Evolutionary conservation across 2,888 invertebrate species (phyloP).

Genomic region (Aleiodes testaceus): DNA sequence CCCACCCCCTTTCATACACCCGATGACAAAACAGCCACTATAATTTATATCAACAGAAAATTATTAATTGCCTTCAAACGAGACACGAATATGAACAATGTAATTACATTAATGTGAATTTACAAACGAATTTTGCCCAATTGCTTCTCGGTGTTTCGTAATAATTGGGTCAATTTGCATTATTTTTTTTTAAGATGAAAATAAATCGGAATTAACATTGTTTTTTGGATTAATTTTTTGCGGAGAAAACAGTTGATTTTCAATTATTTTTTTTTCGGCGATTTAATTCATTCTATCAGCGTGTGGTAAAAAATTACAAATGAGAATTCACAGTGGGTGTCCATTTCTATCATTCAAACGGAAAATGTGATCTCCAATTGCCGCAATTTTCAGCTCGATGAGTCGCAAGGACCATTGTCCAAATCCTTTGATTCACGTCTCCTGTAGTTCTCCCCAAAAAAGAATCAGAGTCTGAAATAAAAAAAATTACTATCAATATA

Average conservation of each 20-base stretch:
- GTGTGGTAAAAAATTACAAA: constrained; percentile 53
- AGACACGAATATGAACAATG: no score
- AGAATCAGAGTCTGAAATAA: not conserved
- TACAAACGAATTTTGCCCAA: no score
- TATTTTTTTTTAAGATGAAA: no score
- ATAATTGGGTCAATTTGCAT: no score
- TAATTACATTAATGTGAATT: no score
- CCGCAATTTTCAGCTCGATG: constrained; percentile 56
- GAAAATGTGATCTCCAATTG: constrained; percentile 60
- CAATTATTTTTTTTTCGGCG: not conserved
- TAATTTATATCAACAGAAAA: no score
- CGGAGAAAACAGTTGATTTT: not conserved
- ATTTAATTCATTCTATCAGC: constrained; percentile 37
- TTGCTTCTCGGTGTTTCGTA: no score
- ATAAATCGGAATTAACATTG: no score
- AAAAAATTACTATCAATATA: constrained; percentile 20
- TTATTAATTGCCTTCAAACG: no score
- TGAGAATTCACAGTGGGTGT: constrained; percentile 59
- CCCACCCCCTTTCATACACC: not conserved
- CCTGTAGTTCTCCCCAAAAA: not conserved
- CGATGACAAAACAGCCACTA: no score
- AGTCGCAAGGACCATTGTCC: constrained; percentile 56
- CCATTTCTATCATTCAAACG: constrained; percentile 58
- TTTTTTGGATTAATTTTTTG: no score
- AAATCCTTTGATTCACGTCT: constrained; percentile 46